phyloP scores from a whole-genome alignment of 35 echinoderm and acorn worm genomes.

The Ophioderma brevispina region DNA sequence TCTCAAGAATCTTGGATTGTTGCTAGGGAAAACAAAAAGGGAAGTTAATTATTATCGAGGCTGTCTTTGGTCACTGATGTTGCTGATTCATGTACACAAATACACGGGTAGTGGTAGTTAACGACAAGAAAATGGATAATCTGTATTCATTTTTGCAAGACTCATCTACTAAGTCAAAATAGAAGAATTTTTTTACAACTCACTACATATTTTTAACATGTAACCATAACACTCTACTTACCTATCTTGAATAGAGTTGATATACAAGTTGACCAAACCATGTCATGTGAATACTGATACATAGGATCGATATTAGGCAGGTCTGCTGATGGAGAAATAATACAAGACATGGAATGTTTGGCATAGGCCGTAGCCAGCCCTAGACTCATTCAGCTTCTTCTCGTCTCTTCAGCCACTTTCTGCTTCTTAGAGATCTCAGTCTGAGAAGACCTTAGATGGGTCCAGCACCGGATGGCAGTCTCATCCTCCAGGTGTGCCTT shows the following conservation, averaged over 20 bases:
- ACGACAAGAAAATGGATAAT: no score
- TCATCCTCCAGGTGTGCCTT: constrained; percentile 99
- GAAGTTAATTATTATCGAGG: neutral
- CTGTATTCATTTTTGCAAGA: no score
- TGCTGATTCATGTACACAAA: no score
- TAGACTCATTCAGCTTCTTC: constrained; percentile 95
- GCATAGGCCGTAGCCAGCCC: constrained; percentile 95
- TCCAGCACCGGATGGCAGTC: constrained; percentile 88
- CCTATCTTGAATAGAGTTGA: constrained; percentile 99
- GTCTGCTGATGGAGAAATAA: constrained; percentile 89
- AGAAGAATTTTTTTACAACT: no score
- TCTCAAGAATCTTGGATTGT: constrained; percentile 99
- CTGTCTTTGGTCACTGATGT: no score
- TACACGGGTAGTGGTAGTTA: no score
- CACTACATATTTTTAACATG: no score
- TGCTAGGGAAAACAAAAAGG: constrained; percentile 50
- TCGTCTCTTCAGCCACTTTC: constrained; percentile 99
- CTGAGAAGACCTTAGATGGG: constrained; percentile 95
- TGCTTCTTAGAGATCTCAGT: constrained; percentile 99
- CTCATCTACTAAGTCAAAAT: no score
- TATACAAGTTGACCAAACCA: constrained; percentile 99
- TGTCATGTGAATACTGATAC: constrained; percentile 97
- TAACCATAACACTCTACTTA: no score
- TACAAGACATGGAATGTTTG: constrained; percentile 94
- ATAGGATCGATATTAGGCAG: constrained; percentile 99